Evolutionary conservation across 2,888 invertebrate genomes (phyloP).

Genomic region (Lepetodrilus schrolli): DNA sequence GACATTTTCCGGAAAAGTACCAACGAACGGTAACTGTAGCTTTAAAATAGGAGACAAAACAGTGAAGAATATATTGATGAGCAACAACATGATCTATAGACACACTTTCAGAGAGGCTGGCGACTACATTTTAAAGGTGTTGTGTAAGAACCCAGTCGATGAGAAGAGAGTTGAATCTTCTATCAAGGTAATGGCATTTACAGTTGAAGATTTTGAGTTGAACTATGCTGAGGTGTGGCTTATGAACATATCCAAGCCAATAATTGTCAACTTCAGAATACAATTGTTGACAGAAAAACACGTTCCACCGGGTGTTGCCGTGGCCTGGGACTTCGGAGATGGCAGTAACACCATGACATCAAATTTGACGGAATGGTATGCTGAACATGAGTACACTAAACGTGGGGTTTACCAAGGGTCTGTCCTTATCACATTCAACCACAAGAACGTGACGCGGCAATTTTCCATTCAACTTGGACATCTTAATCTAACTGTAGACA

Average conservation of each 20-base stretch:
- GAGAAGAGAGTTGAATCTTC: background rate
- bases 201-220: slow-evolving; percentile 1
- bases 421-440: background rate
- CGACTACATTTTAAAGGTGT: background rate
- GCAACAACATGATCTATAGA: background rate
- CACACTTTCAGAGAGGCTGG: background rate
- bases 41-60: background rate
- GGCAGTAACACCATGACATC: background rate
- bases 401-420: background rate
- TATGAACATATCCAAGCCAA: background rate
- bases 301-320: background rate
- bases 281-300: background rate
- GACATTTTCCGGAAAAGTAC: background rate
- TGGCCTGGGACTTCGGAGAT: slow-evolving; percentile 26
- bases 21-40: background rate
- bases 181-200: background rate
- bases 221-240: background rate
- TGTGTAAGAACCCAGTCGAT: background rate
- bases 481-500: background rate
- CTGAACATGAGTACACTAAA: background rate
- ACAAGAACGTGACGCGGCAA: background rate
- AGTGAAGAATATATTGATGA: background rate
- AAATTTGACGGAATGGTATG: background rate
- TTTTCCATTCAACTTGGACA: slow-evolving; percentile 7
- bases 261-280: background rate